These are phyloP conservation scores for Pocillopora verrucosa DNA, from an alignment of 64 coral and sea anemone genomes.

Conservation along the genomic window DNA sequence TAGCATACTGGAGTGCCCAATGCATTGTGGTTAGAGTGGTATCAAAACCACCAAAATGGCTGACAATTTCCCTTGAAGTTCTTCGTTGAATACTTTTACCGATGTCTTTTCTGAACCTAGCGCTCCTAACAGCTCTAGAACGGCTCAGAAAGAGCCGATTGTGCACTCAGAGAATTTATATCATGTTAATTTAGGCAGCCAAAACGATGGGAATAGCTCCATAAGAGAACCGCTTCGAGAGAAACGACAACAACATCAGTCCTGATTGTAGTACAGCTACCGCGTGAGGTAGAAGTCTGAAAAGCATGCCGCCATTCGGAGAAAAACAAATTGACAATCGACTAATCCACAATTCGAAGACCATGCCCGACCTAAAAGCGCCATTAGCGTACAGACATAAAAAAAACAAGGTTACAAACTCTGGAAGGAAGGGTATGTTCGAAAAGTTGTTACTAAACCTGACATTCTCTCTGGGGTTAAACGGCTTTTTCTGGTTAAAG, in stretches of 20 bases:
- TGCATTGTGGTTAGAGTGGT: conserved; percentile 8
- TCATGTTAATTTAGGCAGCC: conserved; percentile 12
- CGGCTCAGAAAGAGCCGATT: conserved; percentile 21
- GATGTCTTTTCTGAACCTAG: no score
- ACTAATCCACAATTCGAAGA: conserved; percentile 53
- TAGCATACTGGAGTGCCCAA: not conserved
- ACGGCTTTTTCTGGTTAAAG: conserved; percentile 58
- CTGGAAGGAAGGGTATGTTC: conserved; percentile 57
- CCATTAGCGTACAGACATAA: conserved; percentile 44
- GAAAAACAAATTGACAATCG: conserved; percentile 58
- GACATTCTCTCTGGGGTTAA: conserved; percentile 44
- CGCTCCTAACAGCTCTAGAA: conserved; percentile 41
- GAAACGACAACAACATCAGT: conserved; percentile 36
- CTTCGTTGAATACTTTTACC: not conserved
- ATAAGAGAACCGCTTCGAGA: conserved; percentile 40
- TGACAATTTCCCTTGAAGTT: not conserved
- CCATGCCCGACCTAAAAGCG: conserved; percentile 47
- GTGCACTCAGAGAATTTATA: not conserved
- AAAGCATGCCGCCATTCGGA: conserved; percentile 33
- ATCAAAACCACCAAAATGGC: not conserved
- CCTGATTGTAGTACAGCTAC: conserved; percentile 35
- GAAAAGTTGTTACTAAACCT: conserved; percentile 34
- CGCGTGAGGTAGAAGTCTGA: conserved; percentile 37
- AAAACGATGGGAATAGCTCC: conserved; percentile 36
- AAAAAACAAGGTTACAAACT: conserved; percentile 44